These are phyloP conservation scores for Hephaestus fuliginosus DNA, from an alignment of 2,797 vertebrate species.

Conservation along the genomic window DNA sequence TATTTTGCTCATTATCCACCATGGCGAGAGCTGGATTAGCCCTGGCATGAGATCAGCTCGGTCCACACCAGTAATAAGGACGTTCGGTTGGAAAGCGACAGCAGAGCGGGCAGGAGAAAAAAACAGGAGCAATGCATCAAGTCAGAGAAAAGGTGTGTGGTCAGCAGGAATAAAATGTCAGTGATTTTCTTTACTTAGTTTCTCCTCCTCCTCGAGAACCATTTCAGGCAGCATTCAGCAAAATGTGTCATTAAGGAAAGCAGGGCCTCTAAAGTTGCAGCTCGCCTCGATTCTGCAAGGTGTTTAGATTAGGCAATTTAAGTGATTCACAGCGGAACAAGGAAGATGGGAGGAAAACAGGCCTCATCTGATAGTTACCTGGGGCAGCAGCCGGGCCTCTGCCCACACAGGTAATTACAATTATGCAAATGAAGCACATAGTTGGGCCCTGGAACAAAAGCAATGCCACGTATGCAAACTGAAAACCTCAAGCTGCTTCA, in stretches of 20 bases:
- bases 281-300: constrained; percentile 48
- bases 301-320: constrained; percentile 70
- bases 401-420: constrained; percentile 83
- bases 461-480: constrained; percentile 54
- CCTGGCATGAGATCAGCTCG: constrained; percentile 19
- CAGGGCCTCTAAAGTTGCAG: constrained; percentile 52
- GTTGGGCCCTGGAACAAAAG: constrained; percentile 70
- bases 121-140: constrained; percentile 49
- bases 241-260: constrained; percentile 77
- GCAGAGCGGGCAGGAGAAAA: constrained; percentile 4
- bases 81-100: constrained; percentile 20
- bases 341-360: constrained; percentile 53
- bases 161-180: constrained; percentile 62
- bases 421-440: constrained; percentile 79
- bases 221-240: constrained; percentile 56
- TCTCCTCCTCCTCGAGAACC: constrained; percentile 37
- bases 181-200: constrained; percentile 37
- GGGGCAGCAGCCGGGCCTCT: constrained; percentile 70
- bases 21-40: constrained; percentile 3
- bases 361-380: constrained; percentile 75
- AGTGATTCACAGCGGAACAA: constrained; percentile 66
- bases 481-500: constrained; percentile 44
- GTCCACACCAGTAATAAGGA: constrained; percentile 38
- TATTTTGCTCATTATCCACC: constrained; percentile 35
- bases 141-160: constrained; percentile 57